These are phyloP conservation scores for Betta splendens DNA, from an alignment of 2,797 vertebrate species.

Conservation along the genomic window DNA sequence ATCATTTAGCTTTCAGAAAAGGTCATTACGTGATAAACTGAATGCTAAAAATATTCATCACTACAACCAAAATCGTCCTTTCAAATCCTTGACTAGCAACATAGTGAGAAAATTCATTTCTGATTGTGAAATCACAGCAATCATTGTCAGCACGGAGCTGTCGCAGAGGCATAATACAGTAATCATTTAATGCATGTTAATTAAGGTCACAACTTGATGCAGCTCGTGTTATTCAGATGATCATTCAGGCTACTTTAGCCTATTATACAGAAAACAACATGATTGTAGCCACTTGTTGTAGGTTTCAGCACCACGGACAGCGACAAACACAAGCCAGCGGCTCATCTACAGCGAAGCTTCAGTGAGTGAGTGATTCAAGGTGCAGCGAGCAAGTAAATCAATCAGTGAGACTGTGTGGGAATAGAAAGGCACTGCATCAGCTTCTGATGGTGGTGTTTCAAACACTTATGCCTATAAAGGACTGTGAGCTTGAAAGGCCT, in stretches of 20 bases:
- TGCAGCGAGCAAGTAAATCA: not conserved
- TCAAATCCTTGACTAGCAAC: slow-evolving; percentile 21
- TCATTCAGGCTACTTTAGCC: not conserved
- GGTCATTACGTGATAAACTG: slow-evolving; percentile 33
- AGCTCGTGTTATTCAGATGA: not conserved
- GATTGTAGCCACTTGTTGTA: not conserved
- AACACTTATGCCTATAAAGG: not conserved
- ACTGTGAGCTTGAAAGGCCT: not conserved
- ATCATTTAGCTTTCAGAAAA: slow-evolving; percentile 37
- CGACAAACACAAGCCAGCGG: too few species aligned
- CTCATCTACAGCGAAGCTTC: too few species aligned
- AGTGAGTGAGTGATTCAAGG: not conserved
- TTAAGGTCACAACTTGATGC: not conserved
- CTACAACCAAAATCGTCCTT: slow-evolving; percentile 17
- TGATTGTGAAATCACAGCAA: slow-evolving; percentile 13
- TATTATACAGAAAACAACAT: not conserved
- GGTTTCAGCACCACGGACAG: slow-evolving; percentile 47
- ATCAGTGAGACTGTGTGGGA: not conserved
- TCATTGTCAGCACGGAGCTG: slow-evolving; percentile 35
- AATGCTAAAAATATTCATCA: slow-evolving; percentile 24
- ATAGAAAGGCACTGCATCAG: not conserved
- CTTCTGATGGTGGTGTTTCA: too few species aligned
- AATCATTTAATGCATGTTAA: slow-evolving; percentile 10
- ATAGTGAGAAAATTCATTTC: slow-evolving; percentile 11
- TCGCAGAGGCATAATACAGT: slow-evolving; percentile 23